Base-by-base conservation (phyloP, 2,797 vertebrate species). In the Platyrinchus mystaceus region DNA sequence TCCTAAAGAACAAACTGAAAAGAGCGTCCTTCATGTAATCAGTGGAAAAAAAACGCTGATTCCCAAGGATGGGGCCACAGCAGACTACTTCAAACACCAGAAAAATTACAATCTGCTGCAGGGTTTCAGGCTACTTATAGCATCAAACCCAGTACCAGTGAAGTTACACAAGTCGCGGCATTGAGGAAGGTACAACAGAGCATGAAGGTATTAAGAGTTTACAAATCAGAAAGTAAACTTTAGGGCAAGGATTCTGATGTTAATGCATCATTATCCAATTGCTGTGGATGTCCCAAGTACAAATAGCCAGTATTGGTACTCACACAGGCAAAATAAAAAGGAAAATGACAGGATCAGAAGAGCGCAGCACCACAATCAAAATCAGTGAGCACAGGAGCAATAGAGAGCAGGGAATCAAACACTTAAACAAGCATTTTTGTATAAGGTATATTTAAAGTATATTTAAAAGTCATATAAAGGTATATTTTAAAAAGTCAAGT, bases 101-200 rank as follows among this genome's bases (percentile, higher is more conserved):
- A 53, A n/a, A 21, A 32, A 53, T 83, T 44, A 52, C 34, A 23
- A 9, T 18, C 13, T 69, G 23, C 30, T 58, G 50, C 43, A 79
- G 53, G 4, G 10, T 46, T 87, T 82, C 69, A 89, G 70, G 16
- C 34, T 44, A 14, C 13, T 32, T 58, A 59, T 3, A 73, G 32
- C 34, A 56, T 26, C 41, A 36, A 39, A 52, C 6, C 3, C 41
- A 49, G 17, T 37, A 73, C 32, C 49, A 64, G 12, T 17, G 26
- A 70, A 32, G 12, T 44, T 32, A 63, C 0, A 0, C n/a, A 74
- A 56, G 26, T 83, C n/a, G 39, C 0, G 6, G 36, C 39, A 28
- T 10, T 4, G 20, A 75, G 12, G 12, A 5, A 46, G 3, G n/a
- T 58, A 82, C 13, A 53, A 53, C 3, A 84, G n/a, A 63, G 5